These are phyloP conservation scores for Baronia brevicornis DNA, from an alignment of 2,888 invertebrate genomes.

Conservation along the genomic window DNA sequence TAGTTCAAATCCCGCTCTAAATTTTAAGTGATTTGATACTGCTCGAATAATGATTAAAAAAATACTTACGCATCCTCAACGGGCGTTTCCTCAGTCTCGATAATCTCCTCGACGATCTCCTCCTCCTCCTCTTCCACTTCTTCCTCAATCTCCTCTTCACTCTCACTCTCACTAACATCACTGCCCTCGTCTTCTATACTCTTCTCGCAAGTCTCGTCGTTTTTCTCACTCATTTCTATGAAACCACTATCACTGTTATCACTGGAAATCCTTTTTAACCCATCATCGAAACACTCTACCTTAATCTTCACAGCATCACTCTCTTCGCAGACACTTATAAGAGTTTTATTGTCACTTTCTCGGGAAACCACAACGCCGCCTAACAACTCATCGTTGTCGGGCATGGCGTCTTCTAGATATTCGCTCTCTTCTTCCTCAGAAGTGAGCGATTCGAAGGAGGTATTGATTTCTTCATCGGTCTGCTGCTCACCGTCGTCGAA, in stretches of 20 bases:
- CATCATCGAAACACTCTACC: constrained; percentile 39
- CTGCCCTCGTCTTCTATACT: constrained; percentile 31
- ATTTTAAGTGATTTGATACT: no score
- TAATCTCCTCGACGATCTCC: constrained; percentile 33
- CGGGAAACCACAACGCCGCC: constrained; percentile 35
- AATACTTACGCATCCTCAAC: constrained; percentile 20
- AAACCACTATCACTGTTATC: constrained; percentile 72
- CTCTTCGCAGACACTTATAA: constrained; percentile 41
- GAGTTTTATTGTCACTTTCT: constrained; percentile 44
- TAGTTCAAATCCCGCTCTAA: no score
- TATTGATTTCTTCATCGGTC: constrained; percentile 59
- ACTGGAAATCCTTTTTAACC: constrained; percentile 51
- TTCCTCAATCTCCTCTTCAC: constrained; percentile 32
- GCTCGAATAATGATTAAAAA: constrained; percentile 1
- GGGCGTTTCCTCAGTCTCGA: constrained; percentile 25
- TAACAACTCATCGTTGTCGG: constrained; percentile 47
- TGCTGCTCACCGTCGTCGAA: constrained; percentile 71
- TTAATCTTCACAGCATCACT: constrained; percentile 39
- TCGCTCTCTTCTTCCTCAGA: constrained; percentile 51
- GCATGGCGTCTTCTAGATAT: constrained; percentile 45
- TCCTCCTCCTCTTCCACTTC: constrained; percentile 46
- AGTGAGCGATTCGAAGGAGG: constrained; percentile 61
- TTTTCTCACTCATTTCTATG: constrained; percentile 54
- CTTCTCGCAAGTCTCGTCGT: constrained; percentile 41
- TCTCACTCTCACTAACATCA: constrained; percentile 27